These are phyloP conservation scores for Seira musarum DNA, from an alignment of 2,888 invertebrate genomes.

Conservation along the genomic window DNA sequence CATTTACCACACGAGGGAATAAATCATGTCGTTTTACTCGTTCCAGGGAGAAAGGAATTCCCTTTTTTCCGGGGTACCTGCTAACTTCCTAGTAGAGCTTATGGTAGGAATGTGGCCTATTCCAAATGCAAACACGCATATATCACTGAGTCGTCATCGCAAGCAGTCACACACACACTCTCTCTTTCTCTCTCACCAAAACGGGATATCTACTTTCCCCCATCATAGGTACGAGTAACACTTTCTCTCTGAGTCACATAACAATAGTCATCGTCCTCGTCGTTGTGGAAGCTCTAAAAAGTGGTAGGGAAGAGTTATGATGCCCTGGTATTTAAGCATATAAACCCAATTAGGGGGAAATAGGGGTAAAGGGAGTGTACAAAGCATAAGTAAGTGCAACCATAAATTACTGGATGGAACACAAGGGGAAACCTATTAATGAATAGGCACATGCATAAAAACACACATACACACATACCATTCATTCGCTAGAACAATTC, in stretches of 20 bases:
- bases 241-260: too few relatives aligned
- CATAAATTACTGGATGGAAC: constrained; percentile 28
- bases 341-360: constrained; percentile 8
- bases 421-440: constrained; percentile 15
- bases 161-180: background rate
- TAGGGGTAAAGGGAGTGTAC: constrained; percentile 10
- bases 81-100: background rate
- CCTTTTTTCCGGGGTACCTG: background rate
- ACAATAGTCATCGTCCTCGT: too few relatives aligned
- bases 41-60: constrained; percentile 26
- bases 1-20: constrained; percentile 56
- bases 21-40: constrained; percentile 57
- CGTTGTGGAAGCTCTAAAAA: background rate
- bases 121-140: constrained; percentile 15
- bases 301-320: constrained; percentile 7
- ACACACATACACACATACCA: background rate
- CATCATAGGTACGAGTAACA: too few relatives aligned
- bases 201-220: too few relatives aligned
- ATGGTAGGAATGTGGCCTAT: constrained; percentile 2
- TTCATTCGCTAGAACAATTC: background rate
- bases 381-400: constrained; percentile 11
- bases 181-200: too few relatives aligned
- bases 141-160: constrained; percentile 5
- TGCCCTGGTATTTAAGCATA: constrained; percentile 12
- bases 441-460: background rate